Conservation (phyloP, 2,113 vertebrate genomes). For the Caracal caracal region DNA sequence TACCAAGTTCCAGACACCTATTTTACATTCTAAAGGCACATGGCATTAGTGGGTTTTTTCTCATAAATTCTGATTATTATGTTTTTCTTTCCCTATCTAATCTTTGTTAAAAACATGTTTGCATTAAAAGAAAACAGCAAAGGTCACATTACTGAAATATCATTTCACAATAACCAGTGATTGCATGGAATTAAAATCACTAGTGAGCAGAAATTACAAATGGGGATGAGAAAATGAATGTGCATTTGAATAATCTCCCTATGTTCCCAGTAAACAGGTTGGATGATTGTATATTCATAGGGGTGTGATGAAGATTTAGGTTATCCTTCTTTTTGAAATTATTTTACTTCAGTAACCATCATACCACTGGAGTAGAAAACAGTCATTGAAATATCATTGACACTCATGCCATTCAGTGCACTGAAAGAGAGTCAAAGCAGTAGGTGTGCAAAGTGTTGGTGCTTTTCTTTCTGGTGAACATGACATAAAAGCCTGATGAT, state of each 20-base stretch:
- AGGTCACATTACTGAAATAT: slow-evolving; percentile 58
- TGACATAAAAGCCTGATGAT: not conserved
- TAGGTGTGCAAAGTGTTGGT: not conserved
- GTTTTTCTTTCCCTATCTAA: not conserved
- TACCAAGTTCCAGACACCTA: not conserved
- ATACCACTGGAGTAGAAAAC: not conserved
- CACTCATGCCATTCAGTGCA: not conserved
- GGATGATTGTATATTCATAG: slow-evolving; percentile 18
- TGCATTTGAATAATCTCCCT: not conserved
- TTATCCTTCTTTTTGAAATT: slow-evolving; percentile 22
- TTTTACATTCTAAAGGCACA: not conserved
- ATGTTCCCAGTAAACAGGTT: not conserved
- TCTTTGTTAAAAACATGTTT: slow-evolving; percentile 30
- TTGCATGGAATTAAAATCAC: slow-evolving; percentile 51
- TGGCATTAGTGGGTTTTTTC: not conserved
- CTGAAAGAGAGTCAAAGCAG: not conserved
- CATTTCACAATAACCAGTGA: slow-evolving; percentile 56
- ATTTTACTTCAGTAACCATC: not conserved
- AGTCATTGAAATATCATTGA: not conserved
- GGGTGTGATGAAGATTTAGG: not conserved
- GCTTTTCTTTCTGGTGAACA: not conserved
- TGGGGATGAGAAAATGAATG: not conserved
- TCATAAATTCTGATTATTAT: not conserved
- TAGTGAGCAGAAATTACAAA: slow-evolving; percentile 4
- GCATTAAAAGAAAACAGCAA: slow-evolving; percentile 13